Base-by-base conservation (phyloP, 1,140 invertebrate genomes). In the Contarinia nasturtii region DNA sequence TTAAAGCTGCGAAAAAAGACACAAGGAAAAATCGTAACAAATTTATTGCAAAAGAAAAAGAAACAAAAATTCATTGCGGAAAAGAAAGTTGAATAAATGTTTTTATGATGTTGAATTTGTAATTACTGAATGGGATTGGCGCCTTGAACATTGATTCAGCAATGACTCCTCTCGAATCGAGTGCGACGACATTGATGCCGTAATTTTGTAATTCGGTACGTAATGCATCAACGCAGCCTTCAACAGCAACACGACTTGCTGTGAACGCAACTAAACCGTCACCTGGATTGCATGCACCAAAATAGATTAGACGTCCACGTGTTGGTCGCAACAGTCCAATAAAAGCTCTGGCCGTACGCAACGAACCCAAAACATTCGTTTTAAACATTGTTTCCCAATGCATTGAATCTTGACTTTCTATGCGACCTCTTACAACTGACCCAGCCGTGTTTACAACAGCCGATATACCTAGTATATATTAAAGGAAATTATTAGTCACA, bases 391-490 rank as follows among this genome's bases (percentile, higher is more conserved):
- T 70, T 57, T 86, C 82, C 82, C 82, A 85, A 54, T 80, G 77
- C 1, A 73, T 64, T 2, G 79, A 74, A 47, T 82, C 76, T 54
- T 85, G 82, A 46, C 69, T 70, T 47, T 80, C 78, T 27, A 82
- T 70, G 20, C 73, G 64, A n/a, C 79, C 73, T 48, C 76, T 66
- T 59, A 79, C 70, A 45, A 77, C 74, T 50, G 76, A 71, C 12
- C 82, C 82, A 11, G 78, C 80, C 1, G 82, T 86, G 58, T 86
- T 83, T 40, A 87, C 76, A 3, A 87, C 80, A 33, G 82, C 81
- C 76, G 80, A 82, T 46, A 87, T 72, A 51, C 82, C 83, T 83
- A 56, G 21, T 11, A 7, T 7, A 14, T 47, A 7, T 37, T 41
- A 42, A 36, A 46, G 17, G 43, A 17, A 47, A 27, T 15, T 27